Evolutionary conservation across 2,113 vertebrate genomes (phyloP).

Genomic region (Plecotus auritus): DNA sequence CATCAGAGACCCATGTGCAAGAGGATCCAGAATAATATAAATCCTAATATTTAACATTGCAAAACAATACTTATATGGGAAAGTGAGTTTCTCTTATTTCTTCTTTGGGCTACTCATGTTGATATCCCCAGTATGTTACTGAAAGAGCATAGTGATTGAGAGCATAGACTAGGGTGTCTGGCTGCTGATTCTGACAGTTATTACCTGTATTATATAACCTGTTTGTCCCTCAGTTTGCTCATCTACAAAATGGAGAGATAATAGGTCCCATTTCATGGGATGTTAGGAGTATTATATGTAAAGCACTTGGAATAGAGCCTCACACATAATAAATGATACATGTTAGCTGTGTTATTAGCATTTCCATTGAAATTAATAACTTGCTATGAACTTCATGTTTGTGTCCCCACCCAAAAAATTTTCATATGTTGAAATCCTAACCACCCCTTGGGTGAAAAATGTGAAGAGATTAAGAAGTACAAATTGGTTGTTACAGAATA

Average conservation of each 20-base stretch:
- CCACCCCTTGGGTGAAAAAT: neutral
- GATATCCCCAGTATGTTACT: neutral
- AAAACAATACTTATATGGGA: neutral
- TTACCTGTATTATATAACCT: neutral
- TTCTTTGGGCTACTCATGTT: neutral
- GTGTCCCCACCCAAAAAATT: neutral
- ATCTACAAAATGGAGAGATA: neutral
- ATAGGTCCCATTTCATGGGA: neutral
- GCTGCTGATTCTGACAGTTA: neutral
- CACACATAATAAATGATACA: neutral
- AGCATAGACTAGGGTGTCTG: neutral
- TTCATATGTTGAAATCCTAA: neutral
- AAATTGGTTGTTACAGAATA: neutral
- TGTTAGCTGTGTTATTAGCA: neutral
- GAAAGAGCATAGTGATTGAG: neutral
- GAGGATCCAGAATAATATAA: neutral
- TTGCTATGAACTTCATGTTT: neutral
- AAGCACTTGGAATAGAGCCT: neutral
- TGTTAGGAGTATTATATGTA: neutral
- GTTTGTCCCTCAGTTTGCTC: neutral
- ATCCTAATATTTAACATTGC: neutral
- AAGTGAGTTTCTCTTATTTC: neutral
- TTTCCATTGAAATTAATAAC: slow-evolving; percentile 7
- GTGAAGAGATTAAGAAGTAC: neutral
- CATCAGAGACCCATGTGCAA: neutral